Percentiles rank a stretch among this genome's conserved stretches.
phyloP scores from a whole-genome alignment of 64 coral and sea anemone species.

The Pocillopora verrucosa region DNA sequence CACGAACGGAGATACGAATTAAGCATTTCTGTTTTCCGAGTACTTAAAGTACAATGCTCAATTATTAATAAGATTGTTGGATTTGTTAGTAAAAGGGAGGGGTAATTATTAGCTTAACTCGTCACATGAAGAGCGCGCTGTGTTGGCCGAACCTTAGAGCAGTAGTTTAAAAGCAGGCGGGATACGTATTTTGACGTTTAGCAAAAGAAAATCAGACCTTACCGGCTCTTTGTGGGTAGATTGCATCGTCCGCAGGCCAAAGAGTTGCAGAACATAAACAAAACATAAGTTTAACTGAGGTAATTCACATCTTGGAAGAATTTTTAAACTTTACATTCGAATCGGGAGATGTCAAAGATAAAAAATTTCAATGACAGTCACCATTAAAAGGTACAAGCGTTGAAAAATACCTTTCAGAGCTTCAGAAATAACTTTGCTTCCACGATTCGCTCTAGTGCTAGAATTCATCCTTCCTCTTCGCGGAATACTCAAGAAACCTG shows the following conservation, averaged over 20 bases:
- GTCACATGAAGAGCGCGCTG: background rate
- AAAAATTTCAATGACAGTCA: background rate
- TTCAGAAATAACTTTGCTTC: background rate
- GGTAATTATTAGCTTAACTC: constrained; percentile 11
- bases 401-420: constrained; percentile 18
- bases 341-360: background rate
- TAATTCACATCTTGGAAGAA: background rate
- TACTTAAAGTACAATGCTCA: background rate
- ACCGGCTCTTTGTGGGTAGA: constrained; percentile 30
- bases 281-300: background rate
- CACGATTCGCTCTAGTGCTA: background rate
- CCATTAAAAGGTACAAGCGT: background rate
- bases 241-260: background rate
- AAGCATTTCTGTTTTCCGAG: constrained; percentile 6
- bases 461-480: background rate
- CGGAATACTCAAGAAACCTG: background rate
- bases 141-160: background rate
- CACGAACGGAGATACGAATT: background rate
- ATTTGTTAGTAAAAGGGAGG: constrained; percentile 4
- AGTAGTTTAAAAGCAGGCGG: background rate
- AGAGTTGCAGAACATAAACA: constrained; percentile 1
- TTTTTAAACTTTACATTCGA: background rate
- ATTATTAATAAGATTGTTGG: background rate
- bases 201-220: background rate
- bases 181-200: background rate